Evolutionary conservation across 2,797 vertebrate species (phyloP).

Genomic region (Benthosema pterotum): DNA sequence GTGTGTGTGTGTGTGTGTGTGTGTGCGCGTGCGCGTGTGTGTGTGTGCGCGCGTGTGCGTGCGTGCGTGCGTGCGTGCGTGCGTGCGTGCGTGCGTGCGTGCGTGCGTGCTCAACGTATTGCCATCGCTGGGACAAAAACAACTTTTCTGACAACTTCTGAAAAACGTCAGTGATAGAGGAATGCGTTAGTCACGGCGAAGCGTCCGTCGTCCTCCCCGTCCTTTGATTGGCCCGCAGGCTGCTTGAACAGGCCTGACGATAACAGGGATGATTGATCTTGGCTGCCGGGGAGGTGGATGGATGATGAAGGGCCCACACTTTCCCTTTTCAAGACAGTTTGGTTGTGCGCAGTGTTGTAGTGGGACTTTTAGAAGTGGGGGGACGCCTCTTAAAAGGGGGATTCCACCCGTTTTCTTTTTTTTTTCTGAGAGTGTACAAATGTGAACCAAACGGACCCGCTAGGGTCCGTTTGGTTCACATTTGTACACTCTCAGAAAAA

Average conservation of each 20-base stretch:
- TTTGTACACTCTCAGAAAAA: no score
- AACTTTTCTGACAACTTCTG: constrained; percentile 35
- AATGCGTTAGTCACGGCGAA: constrained; percentile 43
- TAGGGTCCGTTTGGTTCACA: no score
- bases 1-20: no score
- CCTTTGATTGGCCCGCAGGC: constrained; percentile 42
- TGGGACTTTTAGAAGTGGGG: no score
- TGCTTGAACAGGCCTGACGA: constrained; percentile 57
- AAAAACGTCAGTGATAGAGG: constrained; percentile 45
- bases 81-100: no score
- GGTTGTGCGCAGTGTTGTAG: no score
- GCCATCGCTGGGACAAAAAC: constrained; percentile 35
- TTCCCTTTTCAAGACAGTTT: constrained; percentile 41
- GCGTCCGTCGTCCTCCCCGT: constrained; percentile 20
- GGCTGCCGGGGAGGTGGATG: constrained; percentile 45
- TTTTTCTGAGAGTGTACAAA: no score
- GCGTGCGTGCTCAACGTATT: constrained; percentile 6
- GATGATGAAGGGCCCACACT: constrained; percentile 22
- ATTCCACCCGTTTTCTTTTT: no score
- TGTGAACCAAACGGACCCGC: no score
- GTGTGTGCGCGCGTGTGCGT: not conserved
- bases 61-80: no score
- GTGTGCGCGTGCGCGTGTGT: no score
- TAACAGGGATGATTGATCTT: constrained; percentile 56
- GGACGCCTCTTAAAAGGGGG: no score